Percentiles rank a stretch among this genome's conserved stretches.
Conservation (phyloP, 2,888 invertebrate genomes). For the Rotaria macrura region DNA sequence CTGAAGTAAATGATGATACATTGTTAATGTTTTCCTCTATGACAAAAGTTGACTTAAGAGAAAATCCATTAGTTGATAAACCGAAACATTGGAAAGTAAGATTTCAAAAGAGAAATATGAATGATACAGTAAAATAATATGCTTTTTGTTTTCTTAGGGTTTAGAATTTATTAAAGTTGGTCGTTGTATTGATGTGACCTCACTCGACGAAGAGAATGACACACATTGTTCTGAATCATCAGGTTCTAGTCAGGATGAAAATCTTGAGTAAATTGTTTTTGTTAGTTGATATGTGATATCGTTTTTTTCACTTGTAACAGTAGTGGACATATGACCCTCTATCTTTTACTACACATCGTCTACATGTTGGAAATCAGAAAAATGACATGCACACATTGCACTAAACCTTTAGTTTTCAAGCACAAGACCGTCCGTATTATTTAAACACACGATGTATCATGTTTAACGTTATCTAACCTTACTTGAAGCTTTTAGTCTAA, state of each 20-base stretch:
- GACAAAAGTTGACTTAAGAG: slow-evolving; percentile 29
- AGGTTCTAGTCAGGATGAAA: neutral
- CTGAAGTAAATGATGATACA: slow-evolving; percentile 24
- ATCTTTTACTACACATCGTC: too few species aligned
- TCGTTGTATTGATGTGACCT: neutral
- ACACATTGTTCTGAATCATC: neutral
- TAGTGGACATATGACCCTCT: too few species aligned
- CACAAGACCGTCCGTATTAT: too few species aligned
- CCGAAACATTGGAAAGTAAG: slow-evolving; percentile 17
- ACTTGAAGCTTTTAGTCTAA: too few species aligned
- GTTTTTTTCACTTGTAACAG: neutral
- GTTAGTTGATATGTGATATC: neutral
- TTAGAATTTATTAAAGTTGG: slow-evolving; percentile 10
- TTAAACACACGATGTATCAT: too few species aligned
- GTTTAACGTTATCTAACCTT: too few species aligned
- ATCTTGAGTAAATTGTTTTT: neutral
- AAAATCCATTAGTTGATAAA: slow-evolving; percentile 26
- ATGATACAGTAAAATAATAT: neutral
- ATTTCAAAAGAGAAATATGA: neutral
- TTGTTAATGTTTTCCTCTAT: slow-evolving; percentile 13
- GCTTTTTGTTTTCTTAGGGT: neutral
- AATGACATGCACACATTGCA: too few species aligned
- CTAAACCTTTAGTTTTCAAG: too few species aligned
- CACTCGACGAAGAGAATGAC: neutral
- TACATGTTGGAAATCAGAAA: too few species aligned